phyloP scores from a whole-genome alignment of 2,797 vertebrate species.

The Toxotes lorentzi region DNA sequence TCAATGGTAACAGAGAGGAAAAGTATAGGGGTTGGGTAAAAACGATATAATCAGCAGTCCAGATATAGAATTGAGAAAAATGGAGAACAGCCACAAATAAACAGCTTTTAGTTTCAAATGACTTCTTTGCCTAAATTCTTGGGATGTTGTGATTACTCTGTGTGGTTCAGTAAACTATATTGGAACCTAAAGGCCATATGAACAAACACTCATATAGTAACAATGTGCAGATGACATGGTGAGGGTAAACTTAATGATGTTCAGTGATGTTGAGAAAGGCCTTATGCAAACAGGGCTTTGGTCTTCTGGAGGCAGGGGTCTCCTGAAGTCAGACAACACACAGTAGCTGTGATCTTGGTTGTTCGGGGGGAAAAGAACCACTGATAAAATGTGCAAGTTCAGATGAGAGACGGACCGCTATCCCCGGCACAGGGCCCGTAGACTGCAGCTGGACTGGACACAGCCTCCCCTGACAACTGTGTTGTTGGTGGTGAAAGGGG shows the following conservation, averaged over 20 bases:
- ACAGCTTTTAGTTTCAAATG: slow-evolving; percentile 76
- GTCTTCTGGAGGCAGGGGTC: slow-evolving; percentile 22
- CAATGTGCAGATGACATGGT: slow-evolving; percentile 27
- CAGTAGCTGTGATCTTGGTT: slow-evolving; percentile 33
- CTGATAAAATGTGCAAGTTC: slow-evolving; percentile 57
- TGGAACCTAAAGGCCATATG: slow-evolving; percentile 45
- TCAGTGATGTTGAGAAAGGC: slow-evolving; percentile 30
- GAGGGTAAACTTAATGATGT: slow-evolving; percentile 5
- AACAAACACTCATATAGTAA: slow-evolving; percentile 34
- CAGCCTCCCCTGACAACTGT: slow-evolving; percentile 78
- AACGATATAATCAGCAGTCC: slow-evolving; percentile 73
- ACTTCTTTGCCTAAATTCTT: slow-evolving; percentile 63
- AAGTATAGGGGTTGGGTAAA: slow-evolving; percentile 64
- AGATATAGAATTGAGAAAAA: slow-evolving; percentile 72
- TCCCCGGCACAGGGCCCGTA: slow-evolving; percentile 27
- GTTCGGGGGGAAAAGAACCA: slow-evolving; percentile 3
- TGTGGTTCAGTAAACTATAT: slow-evolving; percentile 59
- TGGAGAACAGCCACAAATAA: slow-evolving; percentile 75
- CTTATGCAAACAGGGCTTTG: slow-evolving; percentile 10
- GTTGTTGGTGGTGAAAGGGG: slow-evolving; percentile 49
- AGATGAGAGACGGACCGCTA: slow-evolving; percentile 49
- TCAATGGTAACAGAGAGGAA: slow-evolving; percentile 43
- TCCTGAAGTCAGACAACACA: slow-evolving; percentile 16
- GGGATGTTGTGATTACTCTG: slow-evolving; percentile 64
- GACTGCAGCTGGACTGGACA: slow-evolving; percentile 68